These are phyloP conservation scores for Avahi laniger DNA, from an alignment of 2,797 vertebrate species.

Conservation along the genomic window DNA sequence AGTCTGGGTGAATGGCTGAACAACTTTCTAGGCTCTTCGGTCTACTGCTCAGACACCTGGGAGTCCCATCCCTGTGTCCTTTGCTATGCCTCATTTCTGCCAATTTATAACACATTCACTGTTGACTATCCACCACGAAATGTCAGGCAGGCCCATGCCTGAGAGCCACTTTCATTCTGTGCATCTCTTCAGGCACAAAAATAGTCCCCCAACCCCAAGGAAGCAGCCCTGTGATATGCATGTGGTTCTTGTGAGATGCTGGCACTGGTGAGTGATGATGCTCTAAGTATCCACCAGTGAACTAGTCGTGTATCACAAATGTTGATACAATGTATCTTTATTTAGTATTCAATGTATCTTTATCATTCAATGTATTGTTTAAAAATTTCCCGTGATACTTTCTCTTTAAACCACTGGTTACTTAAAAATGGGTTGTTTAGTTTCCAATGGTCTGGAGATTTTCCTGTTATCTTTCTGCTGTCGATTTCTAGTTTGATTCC, in stretches of 20 bases:
- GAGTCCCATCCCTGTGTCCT: background rate
- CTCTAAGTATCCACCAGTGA: background rate
- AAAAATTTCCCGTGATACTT: background rate
- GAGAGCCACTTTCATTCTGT: background rate
- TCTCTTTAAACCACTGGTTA: background rate
- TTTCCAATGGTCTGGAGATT: background rate
- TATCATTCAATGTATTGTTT: background rate
- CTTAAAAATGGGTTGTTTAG: background rate
- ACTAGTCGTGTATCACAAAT: background rate
- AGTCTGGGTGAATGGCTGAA: background rate
- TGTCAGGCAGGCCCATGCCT: background rate
- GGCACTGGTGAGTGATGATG: background rate
- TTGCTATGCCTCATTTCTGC: background rate
- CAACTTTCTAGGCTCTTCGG: background rate
- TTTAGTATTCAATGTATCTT: background rate
- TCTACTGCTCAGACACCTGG: conserved; percentile 47
- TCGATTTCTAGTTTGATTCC: background rate
- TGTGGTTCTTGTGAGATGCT: rapidly evolving
- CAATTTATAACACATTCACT: background rate
- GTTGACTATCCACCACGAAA: background rate
- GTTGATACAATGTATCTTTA: background rate
- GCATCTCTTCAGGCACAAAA: background rate
- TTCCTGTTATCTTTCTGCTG: background rate
- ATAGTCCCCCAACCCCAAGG: background rate
- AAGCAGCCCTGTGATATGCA: background rate